A percentile compares a stretch with the other conserved stretches of the same genome.
Evolutionary conservation across 2,113 vertebrate species (phyloP).

Genomic region (Eublepharis macularius): DNA sequence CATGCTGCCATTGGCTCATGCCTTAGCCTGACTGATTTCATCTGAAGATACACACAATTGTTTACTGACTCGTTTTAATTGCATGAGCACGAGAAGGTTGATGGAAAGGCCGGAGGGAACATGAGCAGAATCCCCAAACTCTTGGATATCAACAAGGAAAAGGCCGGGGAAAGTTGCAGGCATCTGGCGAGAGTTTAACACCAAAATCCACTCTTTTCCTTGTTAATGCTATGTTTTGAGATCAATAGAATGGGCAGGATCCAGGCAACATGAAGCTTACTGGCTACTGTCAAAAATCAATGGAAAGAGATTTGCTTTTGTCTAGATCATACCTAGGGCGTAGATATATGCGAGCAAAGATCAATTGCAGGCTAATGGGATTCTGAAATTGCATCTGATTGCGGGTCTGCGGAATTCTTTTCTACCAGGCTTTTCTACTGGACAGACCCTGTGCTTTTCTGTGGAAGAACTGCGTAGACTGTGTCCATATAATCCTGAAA

Average conservation of each 20-base stretch:
- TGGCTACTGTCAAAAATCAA: background rate
- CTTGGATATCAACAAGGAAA: background rate
- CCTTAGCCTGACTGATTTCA: background rate
- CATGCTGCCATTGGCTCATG: conserved; percentile 30
- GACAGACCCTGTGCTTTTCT: background rate
- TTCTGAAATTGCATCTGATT: background rate
- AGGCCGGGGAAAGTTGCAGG: background rate
- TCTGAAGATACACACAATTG: background rate
- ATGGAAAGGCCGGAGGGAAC: background rate
- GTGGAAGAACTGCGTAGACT: no score
- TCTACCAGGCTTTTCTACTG: background rate
- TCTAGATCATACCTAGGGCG: background rate
- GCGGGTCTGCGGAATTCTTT: no score
- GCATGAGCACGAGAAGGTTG: background rate
- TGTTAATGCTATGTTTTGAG: background rate
- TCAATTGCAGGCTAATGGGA: background rate
- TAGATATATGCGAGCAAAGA: background rate
- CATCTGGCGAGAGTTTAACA: background rate
- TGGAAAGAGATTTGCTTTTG: background rate
- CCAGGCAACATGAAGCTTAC: background rate
- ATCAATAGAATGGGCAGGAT: background rate
- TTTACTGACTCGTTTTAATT: conserved; percentile 6
- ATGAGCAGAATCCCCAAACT: conserved; percentile 1
- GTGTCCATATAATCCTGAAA: background rate
- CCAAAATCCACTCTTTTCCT: conserved; percentile 27